Base-by-base conservation (phyloP, 2,113 vertebrate species). In the Furnarius figulus region DNA sequence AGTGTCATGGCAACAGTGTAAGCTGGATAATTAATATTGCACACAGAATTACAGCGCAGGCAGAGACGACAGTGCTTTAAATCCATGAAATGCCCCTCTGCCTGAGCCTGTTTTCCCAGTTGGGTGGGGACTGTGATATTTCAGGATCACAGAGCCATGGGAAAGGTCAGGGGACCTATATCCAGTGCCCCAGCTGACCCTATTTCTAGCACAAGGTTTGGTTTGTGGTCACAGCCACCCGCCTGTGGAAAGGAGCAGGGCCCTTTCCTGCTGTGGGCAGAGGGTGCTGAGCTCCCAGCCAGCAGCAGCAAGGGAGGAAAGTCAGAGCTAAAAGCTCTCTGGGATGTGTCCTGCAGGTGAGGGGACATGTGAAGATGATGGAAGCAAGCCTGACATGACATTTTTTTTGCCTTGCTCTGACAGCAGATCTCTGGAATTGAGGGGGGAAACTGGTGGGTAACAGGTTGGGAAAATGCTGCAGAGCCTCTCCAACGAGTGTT, bases 21-120 rank as follows among this genome's bases (percentile, higher is more conserved):
- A 86, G 93, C 86, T 77, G 76, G 86, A 49, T 95, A 92, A 97
- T 96, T 95, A 95, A 96, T 89, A 74, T 21, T 78, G 83, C 91
- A 92, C 80, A n/a, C 10, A 28, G 80, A 90, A 92, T 90, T 92
- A 74, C 28, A 59, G 79, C 30, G 11, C 85, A 77, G 88, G 79
- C 75, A 55, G 22, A 42, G 59, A 44, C 61, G 25, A 21, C 40
- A n/a, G 56, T 19, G 56, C 61, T 81, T 71, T 46, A 77, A 93
- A 81, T 31, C n/a, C 39, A 42, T n/a, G 5, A 30, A 55, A 68
- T 46, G 8, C 30, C 88, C 63, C 46, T 62, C 50, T 35, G 55
- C 8, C 15, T 15, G 44, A 74, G 71, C 47, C 67, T 74, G 35
- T 33, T 59, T 47, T 74, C 30, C 75, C 83, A 5, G 6, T 2